Percentiles rank a stretch among this genome's conserved stretches.
These are phyloP conservation scores for Lutra lutra DNA, from an alignment of 2,797 vertebrate species.

Conservation along the genomic window DNA sequence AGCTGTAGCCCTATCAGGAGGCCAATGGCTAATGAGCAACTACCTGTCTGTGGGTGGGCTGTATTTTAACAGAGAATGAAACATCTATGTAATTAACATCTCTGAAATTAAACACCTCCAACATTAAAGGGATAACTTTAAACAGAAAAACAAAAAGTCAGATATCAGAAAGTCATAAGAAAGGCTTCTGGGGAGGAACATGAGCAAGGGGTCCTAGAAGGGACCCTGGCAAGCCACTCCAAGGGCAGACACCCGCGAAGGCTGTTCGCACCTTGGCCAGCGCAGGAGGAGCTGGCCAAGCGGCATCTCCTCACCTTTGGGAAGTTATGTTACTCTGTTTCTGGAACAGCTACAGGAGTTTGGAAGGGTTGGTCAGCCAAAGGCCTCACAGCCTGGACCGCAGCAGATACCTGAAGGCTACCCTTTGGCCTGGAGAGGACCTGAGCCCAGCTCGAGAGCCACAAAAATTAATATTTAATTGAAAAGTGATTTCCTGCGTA, in stretches of 20 bases:
- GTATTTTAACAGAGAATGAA: neutral
- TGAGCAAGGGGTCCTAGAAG: neutral
- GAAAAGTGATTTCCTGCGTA: neutral
- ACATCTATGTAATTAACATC: neutral
- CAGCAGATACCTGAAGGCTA: neutral
- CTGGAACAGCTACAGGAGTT: neutral
- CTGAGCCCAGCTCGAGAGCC: neutral
- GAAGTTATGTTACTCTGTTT: neutral
- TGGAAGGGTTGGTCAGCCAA: neutral
- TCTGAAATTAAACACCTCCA: neutral
- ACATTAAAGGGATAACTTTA: neutral
- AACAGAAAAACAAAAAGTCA: neutral
- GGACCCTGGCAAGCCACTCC: neutral
- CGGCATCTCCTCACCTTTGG: neutral
- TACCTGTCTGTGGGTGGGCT: neutral
- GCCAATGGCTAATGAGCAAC: neutral
- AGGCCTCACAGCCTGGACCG: neutral
- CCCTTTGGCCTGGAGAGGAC: neutral
- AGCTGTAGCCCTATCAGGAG: neutral
- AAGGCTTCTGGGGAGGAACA: neutral
- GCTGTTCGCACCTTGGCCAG: too few relatives aligned
- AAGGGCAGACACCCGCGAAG: neutral
- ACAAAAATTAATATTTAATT: conserved; percentile 17
- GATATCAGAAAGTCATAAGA: neutral
- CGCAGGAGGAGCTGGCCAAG: too few relatives aligned